phyloP scores from a whole-genome alignment of 2,797 vertebrate species.

The Moxostoma hubbsi region DNA sequence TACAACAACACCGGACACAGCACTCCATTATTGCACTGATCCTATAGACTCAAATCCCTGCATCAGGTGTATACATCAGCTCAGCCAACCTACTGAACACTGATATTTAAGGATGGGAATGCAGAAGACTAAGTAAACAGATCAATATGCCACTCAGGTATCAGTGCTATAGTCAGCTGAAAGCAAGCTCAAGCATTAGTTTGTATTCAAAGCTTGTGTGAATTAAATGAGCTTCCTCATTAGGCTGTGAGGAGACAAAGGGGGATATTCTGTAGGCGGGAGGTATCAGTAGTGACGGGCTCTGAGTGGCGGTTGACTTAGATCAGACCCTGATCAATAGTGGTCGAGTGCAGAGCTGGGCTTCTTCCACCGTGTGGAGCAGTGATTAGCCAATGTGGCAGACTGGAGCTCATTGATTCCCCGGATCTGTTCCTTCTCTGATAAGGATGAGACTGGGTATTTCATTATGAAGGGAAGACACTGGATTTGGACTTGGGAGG shows the following conservation, averaged over 20 bases:
- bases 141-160: slow-evolving; percentile 46
- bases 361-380: slow-evolving; percentile 1
- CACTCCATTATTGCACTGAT: slow-evolving; percentile 39
- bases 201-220: slow-evolving; percentile 75
- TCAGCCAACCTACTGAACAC: slow-evolving; percentile 7
- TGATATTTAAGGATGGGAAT: slow-evolving; percentile 29
- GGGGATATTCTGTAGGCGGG: slow-evolving; percentile 54
- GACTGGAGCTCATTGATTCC: slow-evolving; percentile 53
- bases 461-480: slow-evolving; percentile 22
- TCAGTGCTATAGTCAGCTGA: slow-evolving; percentile 57
- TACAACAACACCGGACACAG: neutral
- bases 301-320: slow-evolving; percentile 29
- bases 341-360: slow-evolving; percentile 4
- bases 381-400: slow-evolving; percentile 43
- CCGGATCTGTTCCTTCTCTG: slow-evolving; percentile 50
- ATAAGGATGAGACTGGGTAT: slow-evolving; percentile 43
- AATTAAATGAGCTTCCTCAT: slow-evolving; percentile 80
- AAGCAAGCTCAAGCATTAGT: slow-evolving; percentile 63
- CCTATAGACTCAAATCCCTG: slow-evolving; percentile 40
- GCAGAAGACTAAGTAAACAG: slow-evolving; percentile 32
- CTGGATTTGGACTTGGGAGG: slow-evolving; percentile 41
- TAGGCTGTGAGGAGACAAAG: slow-evolving; percentile 60
- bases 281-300: slow-evolving; percentile 31
- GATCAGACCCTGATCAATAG: slow-evolving; percentile 50
- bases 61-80: slow-evolving; percentile 22